Evolutionary conservation across 2,888 invertebrate species (phyloP), one percentile per base, ranked within the genome.

Genomic region (Autographa gamma): DNA sequence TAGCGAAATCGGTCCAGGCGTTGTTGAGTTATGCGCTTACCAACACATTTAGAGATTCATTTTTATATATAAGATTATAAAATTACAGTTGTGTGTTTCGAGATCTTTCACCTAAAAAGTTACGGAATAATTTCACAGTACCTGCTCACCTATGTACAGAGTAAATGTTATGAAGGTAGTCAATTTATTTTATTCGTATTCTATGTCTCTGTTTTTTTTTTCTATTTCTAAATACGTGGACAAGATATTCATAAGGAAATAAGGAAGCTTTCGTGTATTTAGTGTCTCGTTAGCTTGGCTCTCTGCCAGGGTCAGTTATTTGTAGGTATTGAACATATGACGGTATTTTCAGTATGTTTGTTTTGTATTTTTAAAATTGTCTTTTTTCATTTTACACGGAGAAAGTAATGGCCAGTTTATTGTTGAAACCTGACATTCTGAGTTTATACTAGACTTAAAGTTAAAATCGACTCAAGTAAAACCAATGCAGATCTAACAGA

Each of bases 211-310:
- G 8, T 34, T 34, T 8, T 34, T 34, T 34, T 34, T 34, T 34
- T 6, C 34, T 34, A 8, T 34, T 34, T 34, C 11, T 4, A 16
- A 43, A 43, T 43, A 19, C 19, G n/a, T 18, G 18, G 0, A 54
- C 11, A 54, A 54, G 54, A 11, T 19, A 54, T 6, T 19, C 19
- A 69, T 16, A 59, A 68, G 19, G 34, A 52, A 63, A 59, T 63
- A 66, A 66, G 58, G 52, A 60, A 66, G 32, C 14, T 59, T 63
- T 31, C 52, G 64, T 66, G 38, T 76, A 59, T 41, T 56, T 48
- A 60, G 56, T 25, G 59, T 54, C 54, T 54, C 64, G 69, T 62
- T 60, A 67, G 25, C 32, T 79, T 80, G 69, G 73, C 81, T 52
- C 16, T 13, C 11, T 38, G 73, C 81, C 77, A 80, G n/a, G 13